Conservation (phyloP, 2,113 vertebrate species). For the Grammomys surdaster region DNA sequence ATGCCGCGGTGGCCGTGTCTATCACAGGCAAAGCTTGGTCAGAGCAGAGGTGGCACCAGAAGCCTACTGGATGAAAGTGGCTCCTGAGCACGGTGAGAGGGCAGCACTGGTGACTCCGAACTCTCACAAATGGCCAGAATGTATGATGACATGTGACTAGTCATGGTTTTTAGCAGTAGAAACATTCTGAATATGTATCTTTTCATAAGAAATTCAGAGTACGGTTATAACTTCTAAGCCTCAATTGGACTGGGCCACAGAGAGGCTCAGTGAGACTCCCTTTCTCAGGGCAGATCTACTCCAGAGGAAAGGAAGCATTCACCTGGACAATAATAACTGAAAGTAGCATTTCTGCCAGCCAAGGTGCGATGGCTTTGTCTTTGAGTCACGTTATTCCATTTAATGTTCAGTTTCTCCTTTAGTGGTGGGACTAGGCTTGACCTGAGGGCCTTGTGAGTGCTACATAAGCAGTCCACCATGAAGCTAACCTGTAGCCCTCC, state of each 20-base stretch:
- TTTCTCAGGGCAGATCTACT: background rate
- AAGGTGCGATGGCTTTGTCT: background rate
- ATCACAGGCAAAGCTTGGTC: background rate
- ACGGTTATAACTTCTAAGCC: background rate
- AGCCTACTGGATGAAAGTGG: slow-evolving; percentile 49
- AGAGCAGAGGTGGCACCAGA: background rate
- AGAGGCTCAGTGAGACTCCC: background rate
- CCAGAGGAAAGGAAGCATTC: background rate
- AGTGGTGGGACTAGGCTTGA: too few species aligned
- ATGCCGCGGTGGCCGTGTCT: background rate
- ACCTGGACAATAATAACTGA: slow-evolving; percentile 13
- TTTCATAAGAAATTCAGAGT: slow-evolving; percentile 33
- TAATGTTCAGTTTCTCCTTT: background rate
- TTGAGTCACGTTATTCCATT: background rate
- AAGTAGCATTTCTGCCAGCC: background rate
- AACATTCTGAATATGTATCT: background rate
- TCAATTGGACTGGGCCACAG: background rate
- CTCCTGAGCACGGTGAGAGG: background rate
- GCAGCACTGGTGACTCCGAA: slow-evolving; percentile 44
- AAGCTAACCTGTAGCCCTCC: too few species aligned
- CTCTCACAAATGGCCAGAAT: slow-evolving; percentile 27
- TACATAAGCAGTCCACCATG: background rate
- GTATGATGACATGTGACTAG: background rate
- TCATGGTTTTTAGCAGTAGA: slow-evolving; percentile 33
- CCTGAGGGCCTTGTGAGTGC: background rate